phyloP scores from a whole-genome alignment of 2,888 invertebrate genomes.

The Dolomedes plantarius region DNA sequence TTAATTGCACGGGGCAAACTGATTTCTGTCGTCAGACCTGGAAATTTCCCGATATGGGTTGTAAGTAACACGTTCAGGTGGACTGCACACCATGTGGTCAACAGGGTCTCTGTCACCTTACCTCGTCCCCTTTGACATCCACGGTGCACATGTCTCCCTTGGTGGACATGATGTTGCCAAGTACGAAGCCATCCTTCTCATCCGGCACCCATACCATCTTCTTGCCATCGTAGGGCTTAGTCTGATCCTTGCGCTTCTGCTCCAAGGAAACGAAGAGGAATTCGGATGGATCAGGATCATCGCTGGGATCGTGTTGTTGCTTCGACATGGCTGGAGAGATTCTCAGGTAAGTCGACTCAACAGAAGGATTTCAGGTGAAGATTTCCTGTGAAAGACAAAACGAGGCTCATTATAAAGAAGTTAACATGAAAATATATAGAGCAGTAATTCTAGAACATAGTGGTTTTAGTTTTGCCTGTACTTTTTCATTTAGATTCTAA shows the following conservation, averaged over 20 bases:
- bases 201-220: conserved; percentile 99
- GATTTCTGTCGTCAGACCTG: too few relatives aligned
- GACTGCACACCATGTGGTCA: too few relatives aligned
- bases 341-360: conserved; percentile 28
- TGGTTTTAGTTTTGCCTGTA: too few relatives aligned
- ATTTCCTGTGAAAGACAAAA: conserved; percentile 17
- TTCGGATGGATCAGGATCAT: conserved; percentile 95
- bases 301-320: conserved; percentile 50
- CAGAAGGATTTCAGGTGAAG: conserved; percentile 42
- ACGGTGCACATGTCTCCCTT: conserved; percentile 99
- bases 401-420: too few relatives aligned
- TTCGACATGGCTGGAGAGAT: conserved; percentile 43
- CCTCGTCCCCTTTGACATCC: conserved; percentile 83
- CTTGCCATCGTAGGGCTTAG: conserved; percentile 99
- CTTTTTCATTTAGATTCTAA: too few relatives aligned
- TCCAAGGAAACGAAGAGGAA: conserved; percentile 96
- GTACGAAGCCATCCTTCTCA: conserved; percentile 97
- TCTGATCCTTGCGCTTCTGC: conserved; percentile 98
- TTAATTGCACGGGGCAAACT: too few relatives aligned
- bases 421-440: too few relatives aligned
- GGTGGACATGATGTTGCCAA: conserved; percentile 98
- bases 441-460: too few relatives aligned
- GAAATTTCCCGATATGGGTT: too few relatives aligned
- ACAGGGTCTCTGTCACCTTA: too few relatives aligned
- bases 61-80: too few relatives aligned